phyloP scores from a whole-genome alignment of 2,797 vertebrate genomes.

The Pempheris klunzingeri region DNA sequence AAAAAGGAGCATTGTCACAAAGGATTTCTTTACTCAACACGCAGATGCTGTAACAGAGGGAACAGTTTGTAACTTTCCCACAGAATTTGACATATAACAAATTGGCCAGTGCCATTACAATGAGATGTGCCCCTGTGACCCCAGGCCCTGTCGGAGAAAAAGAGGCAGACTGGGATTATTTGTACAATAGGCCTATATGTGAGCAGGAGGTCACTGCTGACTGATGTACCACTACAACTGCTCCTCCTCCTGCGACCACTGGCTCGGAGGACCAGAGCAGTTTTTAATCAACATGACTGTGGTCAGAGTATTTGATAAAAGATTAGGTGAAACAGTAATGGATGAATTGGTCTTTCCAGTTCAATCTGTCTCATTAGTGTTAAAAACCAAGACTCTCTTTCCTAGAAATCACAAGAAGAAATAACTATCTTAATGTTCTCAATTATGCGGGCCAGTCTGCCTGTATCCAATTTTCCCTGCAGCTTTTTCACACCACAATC shows the following conservation, averaged over 20 bases:
- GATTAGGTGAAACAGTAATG: not conserved
- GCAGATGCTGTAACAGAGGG: slow-evolving; percentile 26
- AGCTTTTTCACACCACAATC: slow-evolving; percentile 6
- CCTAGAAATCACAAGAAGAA: slow-evolving; percentile 40
- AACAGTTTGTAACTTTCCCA: slow-evolving; percentile 62
- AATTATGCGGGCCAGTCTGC: slow-evolving; percentile 15
- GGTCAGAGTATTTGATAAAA: slow-evolving; percentile 7
- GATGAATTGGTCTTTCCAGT: slow-evolving; percentile 6
- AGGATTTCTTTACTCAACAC: slow-evolving; percentile 38
- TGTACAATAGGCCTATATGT: slow-evolving; percentile 41
- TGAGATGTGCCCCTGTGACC: slow-evolving; percentile 43
- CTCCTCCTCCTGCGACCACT: slow-evolving; percentile 11
- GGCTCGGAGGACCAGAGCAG: not conserved
- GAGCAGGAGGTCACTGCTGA: slow-evolving; percentile 41
- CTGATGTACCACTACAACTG: slow-evolving; percentile 8
- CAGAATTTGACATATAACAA: slow-evolving; percentile 47
- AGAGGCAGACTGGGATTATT: slow-evolving; percentile 47
- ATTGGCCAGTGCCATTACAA: slow-evolving; percentile 37
- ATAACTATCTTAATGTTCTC: slow-evolving; percentile 29
- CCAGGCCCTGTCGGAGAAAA: slow-evolving; percentile 3
- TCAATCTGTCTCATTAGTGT: no score
- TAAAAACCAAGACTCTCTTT: slow-evolving; percentile 32
- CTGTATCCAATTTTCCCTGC: not conserved
- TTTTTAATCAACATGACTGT: slow-evolving; percentile 1
- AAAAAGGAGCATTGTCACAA: slow-evolving; percentile 21